Evolutionary conservation across 2,113 vertebrate genomes (phyloP).

Genomic region (Empidonax traillii): DNA sequence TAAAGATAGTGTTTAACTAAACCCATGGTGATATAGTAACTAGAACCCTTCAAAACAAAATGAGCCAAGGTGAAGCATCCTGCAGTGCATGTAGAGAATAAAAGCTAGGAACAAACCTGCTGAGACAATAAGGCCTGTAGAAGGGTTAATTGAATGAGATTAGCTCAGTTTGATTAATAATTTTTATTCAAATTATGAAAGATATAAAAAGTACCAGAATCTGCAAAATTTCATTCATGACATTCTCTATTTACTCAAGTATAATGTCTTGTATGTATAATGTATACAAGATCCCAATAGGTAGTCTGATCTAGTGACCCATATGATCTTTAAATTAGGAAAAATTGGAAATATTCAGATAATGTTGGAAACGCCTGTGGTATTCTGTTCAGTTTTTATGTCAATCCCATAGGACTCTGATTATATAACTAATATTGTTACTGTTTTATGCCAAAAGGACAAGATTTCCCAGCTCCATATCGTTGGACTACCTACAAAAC

Average conservation of each 20-base stretch:
- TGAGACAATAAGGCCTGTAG: neutral
- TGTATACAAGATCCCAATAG: neutral
- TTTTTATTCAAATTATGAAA: neutral
- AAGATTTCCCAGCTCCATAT: neutral
- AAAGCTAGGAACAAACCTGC: neutral
- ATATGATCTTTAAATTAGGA: neutral
- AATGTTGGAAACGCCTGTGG: neutral
- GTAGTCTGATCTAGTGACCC: neutral
- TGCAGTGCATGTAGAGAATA: neutral
- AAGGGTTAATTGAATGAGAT: neutral
- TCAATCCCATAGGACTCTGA: neutral
- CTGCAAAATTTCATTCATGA: neutral
- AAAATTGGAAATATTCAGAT: neutral
- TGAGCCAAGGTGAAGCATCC: neutral
- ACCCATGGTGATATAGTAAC: neutral
- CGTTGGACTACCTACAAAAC: neutral
- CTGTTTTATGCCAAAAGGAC: neutral
- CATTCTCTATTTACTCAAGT: neutral
- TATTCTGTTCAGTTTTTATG: neutral
- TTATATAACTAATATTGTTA: neutral
- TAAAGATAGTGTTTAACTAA: constrained; percentile 45
- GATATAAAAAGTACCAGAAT: neutral
- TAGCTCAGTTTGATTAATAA: neutral
- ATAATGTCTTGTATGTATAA: neutral
- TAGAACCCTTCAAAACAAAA: constrained; percentile 22